Percentiles rank a stretch among this genome's conserved stretches.
These are phyloP conservation scores for Centruroides vittatus DNA, from an alignment of 1,140 invertebrate species.

Conservation along the genomic window DNA sequence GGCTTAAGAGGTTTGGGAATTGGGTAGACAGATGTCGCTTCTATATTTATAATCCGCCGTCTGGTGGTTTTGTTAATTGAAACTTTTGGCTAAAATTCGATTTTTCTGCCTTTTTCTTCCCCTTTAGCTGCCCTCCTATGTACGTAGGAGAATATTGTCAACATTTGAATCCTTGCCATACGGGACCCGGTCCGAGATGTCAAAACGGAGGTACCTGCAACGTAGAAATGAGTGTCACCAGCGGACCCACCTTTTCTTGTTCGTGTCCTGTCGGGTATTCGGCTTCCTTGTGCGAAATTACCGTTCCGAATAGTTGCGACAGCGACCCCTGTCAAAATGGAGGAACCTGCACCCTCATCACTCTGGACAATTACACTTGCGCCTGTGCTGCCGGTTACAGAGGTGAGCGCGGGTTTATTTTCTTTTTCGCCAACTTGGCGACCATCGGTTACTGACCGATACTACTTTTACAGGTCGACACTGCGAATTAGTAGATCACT, in stretches of 20 bases:
- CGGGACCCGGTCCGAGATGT: constrained; percentile 28
- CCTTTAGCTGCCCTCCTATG: constrained; percentile 73
- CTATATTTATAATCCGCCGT: too few relatives aligned
- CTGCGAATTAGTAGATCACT: constrained; percentile 57
- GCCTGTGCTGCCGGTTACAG: constrained; percentile 48
- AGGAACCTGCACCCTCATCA: constrained; percentile 59
- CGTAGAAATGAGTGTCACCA: constrained; percentile 46
- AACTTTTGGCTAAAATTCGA: too few relatives aligned
- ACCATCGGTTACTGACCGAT: constrained; percentile 7
- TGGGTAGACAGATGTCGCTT: too few relatives aligned
- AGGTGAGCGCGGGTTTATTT: neutral
- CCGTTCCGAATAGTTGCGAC: constrained; percentile 78
- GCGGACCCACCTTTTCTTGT: constrained; percentile 65
- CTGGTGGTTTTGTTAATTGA: too few relatives aligned
- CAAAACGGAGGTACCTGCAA: constrained; percentile 86
- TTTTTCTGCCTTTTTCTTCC: constrained; percentile 26
- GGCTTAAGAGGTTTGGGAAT: too few relatives aligned
- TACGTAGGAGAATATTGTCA: constrained; percentile 92
- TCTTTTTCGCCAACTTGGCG: neutral
- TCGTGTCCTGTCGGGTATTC: constrained; percentile 77
- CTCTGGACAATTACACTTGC: constrained; percentile 60
- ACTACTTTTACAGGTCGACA: constrained; percentile 41
- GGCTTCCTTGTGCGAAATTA: constrained; percentile 83
- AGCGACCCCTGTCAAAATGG: constrained; percentile 70
- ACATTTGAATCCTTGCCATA: constrained; percentile 68